Conservation (phyloP, 2,113 vertebrate species). For the Carassius gibelio region DNA sequence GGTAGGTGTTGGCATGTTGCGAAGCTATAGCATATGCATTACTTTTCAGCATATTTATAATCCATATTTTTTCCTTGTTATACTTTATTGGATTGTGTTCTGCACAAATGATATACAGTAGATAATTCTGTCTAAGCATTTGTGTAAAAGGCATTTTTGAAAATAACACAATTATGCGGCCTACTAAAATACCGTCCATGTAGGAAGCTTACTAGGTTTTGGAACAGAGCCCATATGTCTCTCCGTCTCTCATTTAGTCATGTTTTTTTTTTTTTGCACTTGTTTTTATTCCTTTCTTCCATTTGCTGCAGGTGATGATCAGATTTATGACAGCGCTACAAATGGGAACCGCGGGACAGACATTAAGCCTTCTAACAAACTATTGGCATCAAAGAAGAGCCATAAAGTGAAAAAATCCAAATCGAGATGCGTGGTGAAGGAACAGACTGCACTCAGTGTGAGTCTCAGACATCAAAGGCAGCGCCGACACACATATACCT, state of each 20-base stretch:
- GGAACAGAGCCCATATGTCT: not conserved
- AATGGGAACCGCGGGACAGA: constrained; percentile 7
- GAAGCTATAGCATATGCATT: not conserved
- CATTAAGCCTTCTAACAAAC: constrained; percentile 31
- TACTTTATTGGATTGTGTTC: not conserved
- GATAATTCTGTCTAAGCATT: not conserved
- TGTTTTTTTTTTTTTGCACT: not conserved
- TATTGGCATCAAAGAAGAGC: constrained; percentile 26
- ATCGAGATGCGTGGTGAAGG: not conserved
- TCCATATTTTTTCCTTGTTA: not conserved
- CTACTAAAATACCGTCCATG: not conserved
- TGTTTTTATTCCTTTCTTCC: not conserved
- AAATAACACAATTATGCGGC: not conserved
- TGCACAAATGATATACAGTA: not conserved
- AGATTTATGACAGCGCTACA: constrained; percentile 15
- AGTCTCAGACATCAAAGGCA: constrained; percentile 32
- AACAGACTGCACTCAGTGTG: constrained; percentile 7
- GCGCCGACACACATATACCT: not conserved
- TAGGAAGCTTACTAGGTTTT: not conserved
- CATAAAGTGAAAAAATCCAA: not conserved
- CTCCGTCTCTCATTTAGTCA: not conserved
- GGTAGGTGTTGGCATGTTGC: not conserved
- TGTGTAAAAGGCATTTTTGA: not conserved
- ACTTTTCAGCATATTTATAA: not conserved
- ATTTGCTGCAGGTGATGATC: constrained; percentile 25